These are phyloP conservation scores for Limnothrissa miodon DNA, from an alignment of 2,113 vertebrate genomes.

Conservation along the genomic window DNA sequence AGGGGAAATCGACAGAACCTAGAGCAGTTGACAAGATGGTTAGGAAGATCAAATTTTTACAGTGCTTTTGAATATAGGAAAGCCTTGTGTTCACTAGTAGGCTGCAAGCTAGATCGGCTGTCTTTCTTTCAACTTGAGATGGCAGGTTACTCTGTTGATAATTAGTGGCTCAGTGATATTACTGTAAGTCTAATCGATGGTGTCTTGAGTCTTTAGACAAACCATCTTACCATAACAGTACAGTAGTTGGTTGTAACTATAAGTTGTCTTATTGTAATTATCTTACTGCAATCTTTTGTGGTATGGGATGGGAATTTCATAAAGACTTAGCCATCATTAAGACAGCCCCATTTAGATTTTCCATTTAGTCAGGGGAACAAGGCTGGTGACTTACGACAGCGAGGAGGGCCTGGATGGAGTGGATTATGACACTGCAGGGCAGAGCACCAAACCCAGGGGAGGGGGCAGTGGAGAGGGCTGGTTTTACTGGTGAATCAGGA, in stretches of 20 bases:
- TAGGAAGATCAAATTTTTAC: too few species aligned
- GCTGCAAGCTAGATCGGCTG: too few species aligned
- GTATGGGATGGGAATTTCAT: background rate
- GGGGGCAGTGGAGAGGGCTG: background rate
- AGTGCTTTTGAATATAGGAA: too few species aligned
- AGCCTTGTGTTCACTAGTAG: too few species aligned
- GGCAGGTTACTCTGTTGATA: background rate
- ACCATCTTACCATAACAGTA: background rate
- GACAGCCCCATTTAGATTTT: slow-evolving; percentile 7
- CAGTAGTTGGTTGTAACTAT: background rate
- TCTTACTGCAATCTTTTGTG: background rate
- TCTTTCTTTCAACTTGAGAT: background rate
- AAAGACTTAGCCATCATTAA: slow-evolving; percentile 15
- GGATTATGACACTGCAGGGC: slow-evolving; percentile 3
- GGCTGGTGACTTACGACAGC: slow-evolving; percentile 6
- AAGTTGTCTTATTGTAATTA: background rate
- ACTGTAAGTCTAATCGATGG: background rate
- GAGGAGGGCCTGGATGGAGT: background rate
- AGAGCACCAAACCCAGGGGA: background rate
- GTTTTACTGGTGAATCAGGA: slow-evolving; percentile 18
- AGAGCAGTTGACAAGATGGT: too few species aligned
- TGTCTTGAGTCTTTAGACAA: background rate
- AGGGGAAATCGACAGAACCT: too few species aligned
- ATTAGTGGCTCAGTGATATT: background rate
- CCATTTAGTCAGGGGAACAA: background rate